Base-by-base conservation (phyloP, 2,797 vertebrate genomes). In the Cercopithecus diana region DNA sequence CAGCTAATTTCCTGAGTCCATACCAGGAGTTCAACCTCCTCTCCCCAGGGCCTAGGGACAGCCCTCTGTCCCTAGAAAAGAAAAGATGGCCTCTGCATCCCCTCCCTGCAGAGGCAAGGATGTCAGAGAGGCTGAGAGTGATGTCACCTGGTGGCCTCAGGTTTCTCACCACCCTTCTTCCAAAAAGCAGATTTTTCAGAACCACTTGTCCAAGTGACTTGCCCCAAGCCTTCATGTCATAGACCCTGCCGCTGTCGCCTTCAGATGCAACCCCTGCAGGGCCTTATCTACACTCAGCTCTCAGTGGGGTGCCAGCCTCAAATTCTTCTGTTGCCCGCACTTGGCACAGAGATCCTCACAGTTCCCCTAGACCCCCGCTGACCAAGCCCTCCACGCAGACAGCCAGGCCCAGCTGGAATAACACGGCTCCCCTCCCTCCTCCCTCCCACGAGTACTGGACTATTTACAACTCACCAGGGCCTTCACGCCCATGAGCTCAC, bases 401-500 rank as follows among this genome's bases (percentile, higher is more conserved):
- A 82, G 96, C 96, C 86, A 84, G 95, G 94, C 67, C 90, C 98
- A 98, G 98, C 98, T 98, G 98, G 92, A 98, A 98, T 97, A 98
- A 97, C 97, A 97, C 7, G 28, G 93, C 90, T 82, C 52, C 75
- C 52, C 70, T 93, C 86, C 70, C 52, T 82, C 85, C 86, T 89
- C 89, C 97, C 96, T 96, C 97, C 97, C 93, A 96, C 72, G 0
- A 86, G 94, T 79, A 14, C 88, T 36, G 84, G 92, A 79, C 94
- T 97, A 90, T 98, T 98, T 98, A 98, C 76, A 4, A 96, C 94
- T 96, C 88, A 80, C 82, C 72, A 89, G 88, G 90, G 85, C 97
- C 93, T 90, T 97, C 96, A 97, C 94, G 10, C 97, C 98, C 97
- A 98, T 98, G 97, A 98, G 97, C 98, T 98, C 98, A 98, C 92